phyloP scores from a whole-genome alignment of 2,797 vertebrate species.

The Brachymystax lenok region DNA sequence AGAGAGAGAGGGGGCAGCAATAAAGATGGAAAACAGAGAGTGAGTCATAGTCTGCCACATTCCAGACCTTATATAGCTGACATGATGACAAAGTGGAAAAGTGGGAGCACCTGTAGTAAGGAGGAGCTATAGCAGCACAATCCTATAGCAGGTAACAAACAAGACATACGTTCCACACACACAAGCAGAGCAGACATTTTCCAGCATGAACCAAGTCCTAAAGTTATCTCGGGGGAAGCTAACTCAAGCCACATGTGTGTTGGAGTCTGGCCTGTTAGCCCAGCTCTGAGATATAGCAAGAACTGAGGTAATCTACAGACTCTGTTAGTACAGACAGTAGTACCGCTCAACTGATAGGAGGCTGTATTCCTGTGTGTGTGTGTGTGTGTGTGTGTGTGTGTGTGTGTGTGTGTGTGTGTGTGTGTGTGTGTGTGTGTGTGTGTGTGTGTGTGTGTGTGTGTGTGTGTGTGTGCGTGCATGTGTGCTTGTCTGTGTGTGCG shows the following conservation, averaged over 20 bases:
- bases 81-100: constrained; percentile 4
- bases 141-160: neutral
- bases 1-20: neutral
- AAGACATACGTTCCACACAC: neutral
- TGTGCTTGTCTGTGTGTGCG: too few relatives aligned
- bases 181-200: constrained; percentile 1
- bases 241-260: constrained; percentile 27
- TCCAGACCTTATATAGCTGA: neutral
- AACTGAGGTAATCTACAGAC: constrained; percentile 9
- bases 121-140: neutral
- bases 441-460: too few relatives aligned
- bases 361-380: neutral
- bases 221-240: constrained; percentile 11
- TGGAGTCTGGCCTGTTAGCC: constrained; percentile 16
- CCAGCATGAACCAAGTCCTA: constrained; percentile 10
- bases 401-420: accelerated
- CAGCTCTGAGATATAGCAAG: constrained; percentile 18
- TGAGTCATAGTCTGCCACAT: constrained; percentile 17
- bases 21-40: constrained; percentile 19
- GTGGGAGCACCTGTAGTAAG: neutral
- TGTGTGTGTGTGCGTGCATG: too few relatives aligned
- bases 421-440: too few relatives aligned
- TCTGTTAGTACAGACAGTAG: neutral
- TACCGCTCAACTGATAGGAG: neutral
- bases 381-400: too few relatives aligned